Conservation (phyloP, 2,888 invertebrate genomes). For the Dasysyrphus tricinctus region DNA sequence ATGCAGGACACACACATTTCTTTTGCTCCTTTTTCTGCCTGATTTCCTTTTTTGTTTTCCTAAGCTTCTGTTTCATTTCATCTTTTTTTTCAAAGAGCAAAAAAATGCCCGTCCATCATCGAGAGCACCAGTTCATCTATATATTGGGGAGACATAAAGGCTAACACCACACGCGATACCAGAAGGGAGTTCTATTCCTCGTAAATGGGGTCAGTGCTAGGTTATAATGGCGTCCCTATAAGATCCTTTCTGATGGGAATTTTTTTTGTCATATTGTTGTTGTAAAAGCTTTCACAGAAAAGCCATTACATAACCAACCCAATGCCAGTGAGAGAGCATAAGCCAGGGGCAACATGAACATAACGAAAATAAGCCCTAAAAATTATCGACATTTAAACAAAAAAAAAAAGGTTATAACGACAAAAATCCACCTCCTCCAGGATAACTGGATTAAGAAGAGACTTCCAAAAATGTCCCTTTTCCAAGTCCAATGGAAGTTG, state of each 20-base stretch:
- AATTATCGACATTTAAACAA: constrained; percentile 2
- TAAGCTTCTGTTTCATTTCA: constrained; percentile 70
- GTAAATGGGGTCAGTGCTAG: constrained; percentile 75
- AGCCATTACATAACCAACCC: constrained; percentile 65
- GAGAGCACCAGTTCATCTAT: constrained; percentile 63
- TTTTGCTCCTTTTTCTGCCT: constrained; percentile 51
- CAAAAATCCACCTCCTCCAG: constrained; percentile 36
- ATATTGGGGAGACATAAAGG: constrained; percentile 48
- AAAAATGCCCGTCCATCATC: constrained; percentile 74
- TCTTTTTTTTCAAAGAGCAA: constrained; percentile 32
- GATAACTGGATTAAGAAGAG: constrained; percentile 56
- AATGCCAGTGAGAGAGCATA: constrained; percentile 41
- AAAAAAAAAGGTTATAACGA: constrained; percentile 4
- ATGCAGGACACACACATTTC: constrained; percentile 54
- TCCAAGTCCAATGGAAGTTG: constrained; percentile 26
- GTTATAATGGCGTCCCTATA: constrained; percentile 71
- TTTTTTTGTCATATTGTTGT: background rate
- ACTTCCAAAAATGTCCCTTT: constrained; percentile 48
- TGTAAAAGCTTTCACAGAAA: constrained; percentile 55
- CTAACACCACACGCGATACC: constrained; percentile 37
- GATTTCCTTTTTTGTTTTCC: constrained; percentile 59
- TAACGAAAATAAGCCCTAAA: constrained; percentile 41
- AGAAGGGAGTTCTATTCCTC: constrained; percentile 41
- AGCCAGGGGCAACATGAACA: constrained; percentile 50
- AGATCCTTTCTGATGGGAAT: constrained; percentile 47